Percentiles rank a stretch among this genome's conserved stretches.
Conservation (phyloP, 2,888 invertebrate species). For the Adelognathus sp. region DNA sequence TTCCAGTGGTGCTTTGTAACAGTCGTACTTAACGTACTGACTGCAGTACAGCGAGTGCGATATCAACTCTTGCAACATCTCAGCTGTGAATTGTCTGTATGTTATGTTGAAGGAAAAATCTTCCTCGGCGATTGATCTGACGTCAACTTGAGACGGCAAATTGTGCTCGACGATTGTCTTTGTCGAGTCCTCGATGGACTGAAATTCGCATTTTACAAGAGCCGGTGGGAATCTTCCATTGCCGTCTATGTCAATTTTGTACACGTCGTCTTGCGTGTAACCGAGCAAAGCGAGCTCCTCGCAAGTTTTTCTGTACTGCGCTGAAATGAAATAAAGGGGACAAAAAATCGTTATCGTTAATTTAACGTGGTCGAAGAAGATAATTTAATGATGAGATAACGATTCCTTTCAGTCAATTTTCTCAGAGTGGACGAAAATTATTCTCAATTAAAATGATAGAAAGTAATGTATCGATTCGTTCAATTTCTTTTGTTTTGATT, state of each 20-base stretch:
- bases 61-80: slow-evolving; percentile 95
- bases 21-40: slow-evolving; percentile 95
- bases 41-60: slow-evolving; percentile 94
- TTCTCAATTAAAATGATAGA: no score
- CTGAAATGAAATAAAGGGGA: slow-evolving; percentile 80
- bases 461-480: no score
- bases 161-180: slow-evolving; percentile 96
- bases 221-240: slow-evolving; percentile 96
- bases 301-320: slow-evolving; percentile 94
- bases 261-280: slow-evolving; percentile 94
- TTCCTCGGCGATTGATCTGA: slow-evolving; percentile 89
- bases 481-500: no score
- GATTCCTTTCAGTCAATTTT: no score
- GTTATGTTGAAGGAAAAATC: slow-evolving; percentile 93
- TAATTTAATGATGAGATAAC: no score
- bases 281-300: slow-evolving; percentile 95
- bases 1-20: slow-evolving; percentile 93
- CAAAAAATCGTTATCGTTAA: neutral
- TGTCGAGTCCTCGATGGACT: slow-evolving; percentile 91
- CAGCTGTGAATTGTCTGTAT: slow-evolving; percentile 94
- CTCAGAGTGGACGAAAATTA: no score
- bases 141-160: slow-evolving; percentile 94
- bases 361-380: no score
- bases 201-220: slow-evolving; percentile 95
- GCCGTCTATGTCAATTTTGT: slow-evolving; percentile 96